These are phyloP conservation scores for Oreochromis mossambicus DNA, from an alignment of 2,797 vertebrate species.

Conservation along the genomic window DNA sequence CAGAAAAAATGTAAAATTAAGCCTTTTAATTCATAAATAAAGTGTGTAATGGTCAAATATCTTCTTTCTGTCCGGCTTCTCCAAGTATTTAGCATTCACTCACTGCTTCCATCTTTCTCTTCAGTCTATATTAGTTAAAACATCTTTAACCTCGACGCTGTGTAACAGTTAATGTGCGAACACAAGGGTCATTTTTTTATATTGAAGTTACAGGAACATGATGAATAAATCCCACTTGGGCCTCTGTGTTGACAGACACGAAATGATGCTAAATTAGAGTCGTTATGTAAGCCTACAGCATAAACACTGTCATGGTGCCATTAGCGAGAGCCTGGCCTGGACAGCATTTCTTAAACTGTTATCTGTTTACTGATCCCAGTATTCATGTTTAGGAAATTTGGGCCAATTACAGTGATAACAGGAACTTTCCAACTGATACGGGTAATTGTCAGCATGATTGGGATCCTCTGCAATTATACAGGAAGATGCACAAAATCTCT, in stretches of 20 bases:
- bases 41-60: neutral
- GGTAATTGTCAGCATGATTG: neutral
- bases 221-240: neutral
- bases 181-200: neutral
- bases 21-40: too few species aligned
- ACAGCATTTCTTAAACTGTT: neutral
- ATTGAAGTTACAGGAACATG: neutral
- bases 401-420: neutral
- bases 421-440: neutral
- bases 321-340: neutral
- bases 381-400: neutral
- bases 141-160: neutral
- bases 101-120: neutral
- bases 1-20: too few species aligned
- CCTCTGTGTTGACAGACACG: neutral
- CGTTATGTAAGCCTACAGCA: neutral
- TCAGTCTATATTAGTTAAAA: neutral
- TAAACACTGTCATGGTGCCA: neutral
- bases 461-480: neutral
- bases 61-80: neutral
- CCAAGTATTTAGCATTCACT: neutral
- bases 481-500: neutral
- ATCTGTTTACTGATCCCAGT: neutral
- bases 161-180: neutral
- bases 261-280: neutral